These are phyloP conservation scores for Conopomorpha cramerella DNA, from an alignment of 1,140 invertebrate genomes.

Conservation along the genomic window DNA sequence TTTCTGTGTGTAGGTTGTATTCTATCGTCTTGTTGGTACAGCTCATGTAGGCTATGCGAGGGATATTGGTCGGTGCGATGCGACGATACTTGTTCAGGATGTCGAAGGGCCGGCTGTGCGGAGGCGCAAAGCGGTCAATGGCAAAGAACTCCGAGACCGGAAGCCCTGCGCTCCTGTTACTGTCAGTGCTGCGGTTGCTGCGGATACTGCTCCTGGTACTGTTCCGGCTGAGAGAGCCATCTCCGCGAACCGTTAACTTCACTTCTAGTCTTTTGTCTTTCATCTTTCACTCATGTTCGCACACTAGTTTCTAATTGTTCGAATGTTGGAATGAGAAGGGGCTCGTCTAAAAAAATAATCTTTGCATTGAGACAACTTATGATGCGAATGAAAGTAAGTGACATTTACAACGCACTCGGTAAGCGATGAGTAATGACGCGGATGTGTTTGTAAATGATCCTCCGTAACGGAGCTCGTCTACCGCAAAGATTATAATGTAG, in stretches of 20 bases:
- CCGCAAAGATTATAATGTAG: too few species aligned
- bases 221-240: constrained; percentile 39
- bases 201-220: constrained; percentile 35
- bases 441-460: constrained; percentile 38
- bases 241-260: constrained; percentile 43
- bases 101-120: constrained; percentile 36
- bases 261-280: constrained; percentile 51
- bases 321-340: constrained; percentile 8
- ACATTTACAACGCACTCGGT: constrained; percentile 22
- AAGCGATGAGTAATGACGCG: constrained; percentile 22
- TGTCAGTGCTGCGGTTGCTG: constrained; percentile 37
- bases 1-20: too few species aligned
- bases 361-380: too few species aligned
- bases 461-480: too few species aligned
- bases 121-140: constrained; percentile 32
- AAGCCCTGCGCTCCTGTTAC: constrained; percentile 24
- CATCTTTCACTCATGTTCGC: constrained; percentile 13
- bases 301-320: constrained; percentile 3
- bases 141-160: constrained; percentile 45
- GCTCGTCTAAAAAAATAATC: constrained; percentile 13
- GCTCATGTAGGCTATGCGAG: constrained; percentile 38
- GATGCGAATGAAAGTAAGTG: constrained; percentile 19
- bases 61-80: constrained; percentile 29
- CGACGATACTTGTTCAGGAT: constrained; percentile 37
- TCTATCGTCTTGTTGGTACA: constrained; percentile 28